Conservation (phyloP, 2,113 vertebrate species). For the Atractosteus spatula region DNA sequence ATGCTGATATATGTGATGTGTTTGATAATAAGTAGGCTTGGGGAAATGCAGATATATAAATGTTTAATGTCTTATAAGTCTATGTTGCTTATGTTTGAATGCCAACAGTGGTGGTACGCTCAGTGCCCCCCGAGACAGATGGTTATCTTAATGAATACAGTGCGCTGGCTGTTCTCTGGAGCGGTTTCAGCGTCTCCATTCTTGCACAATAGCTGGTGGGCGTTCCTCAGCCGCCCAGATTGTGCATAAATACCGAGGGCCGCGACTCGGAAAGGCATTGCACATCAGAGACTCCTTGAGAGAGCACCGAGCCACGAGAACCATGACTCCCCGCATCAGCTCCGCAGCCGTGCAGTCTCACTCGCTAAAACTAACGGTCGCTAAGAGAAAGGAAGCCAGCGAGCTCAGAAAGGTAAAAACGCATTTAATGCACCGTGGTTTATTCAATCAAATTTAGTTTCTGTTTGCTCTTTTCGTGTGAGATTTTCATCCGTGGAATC, state of each 20-base stretch:
- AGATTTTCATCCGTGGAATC: neutral
- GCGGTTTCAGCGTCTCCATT: constrained; percentile 33
- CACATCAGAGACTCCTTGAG: constrained; percentile 5
- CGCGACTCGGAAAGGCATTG: constrained; percentile 27
- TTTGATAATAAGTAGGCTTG: too few relatives aligned
- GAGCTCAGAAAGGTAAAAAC: constrained; percentile 68
- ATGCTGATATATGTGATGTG: too few relatives aligned
- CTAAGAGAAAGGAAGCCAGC: constrained; percentile 61
- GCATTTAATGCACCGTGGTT: neutral
- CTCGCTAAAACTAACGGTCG: constrained; percentile 50
- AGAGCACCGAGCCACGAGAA: neutral
- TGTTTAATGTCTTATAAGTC: neutral
- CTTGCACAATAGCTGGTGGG: constrained; percentile 52
- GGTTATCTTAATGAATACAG: constrained; percentile 45
- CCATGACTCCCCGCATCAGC: constrained; percentile 46
- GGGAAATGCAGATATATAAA: too few relatives aligned
- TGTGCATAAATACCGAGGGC: constrained; percentile 54
- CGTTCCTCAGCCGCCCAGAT: constrained; percentile 51
- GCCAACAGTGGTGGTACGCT: constrained; percentile 11
- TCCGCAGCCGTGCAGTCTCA: constrained; percentile 31
- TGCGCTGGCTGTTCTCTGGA: constrained; percentile 49
- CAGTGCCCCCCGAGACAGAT: constrained; percentile 51
- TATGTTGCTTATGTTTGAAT: neutral
- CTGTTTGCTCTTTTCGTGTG: neutral
- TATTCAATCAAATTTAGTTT: neutral